Conservation (phyloP, 2,113 vertebrate genomes). For the Neoarius graeffei region DNA sequence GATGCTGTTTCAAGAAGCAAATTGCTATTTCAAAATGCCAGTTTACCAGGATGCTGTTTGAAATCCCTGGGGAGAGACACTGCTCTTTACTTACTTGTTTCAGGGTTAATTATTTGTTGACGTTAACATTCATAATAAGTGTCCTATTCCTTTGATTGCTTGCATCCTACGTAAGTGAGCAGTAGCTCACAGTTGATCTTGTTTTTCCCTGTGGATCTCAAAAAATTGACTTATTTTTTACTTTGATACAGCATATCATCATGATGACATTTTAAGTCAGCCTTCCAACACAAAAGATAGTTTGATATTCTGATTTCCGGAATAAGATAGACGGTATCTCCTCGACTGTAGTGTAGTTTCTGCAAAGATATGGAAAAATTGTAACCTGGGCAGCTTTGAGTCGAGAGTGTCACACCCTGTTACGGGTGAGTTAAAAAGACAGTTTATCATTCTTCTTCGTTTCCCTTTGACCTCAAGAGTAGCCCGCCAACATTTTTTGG, state of each 20-base stretch:
- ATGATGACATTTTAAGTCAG: not conserved
- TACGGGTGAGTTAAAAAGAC: constrained; percentile 25
- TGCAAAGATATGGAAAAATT: not conserved
- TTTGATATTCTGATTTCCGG: not conserved
- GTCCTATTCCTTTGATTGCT: no score
- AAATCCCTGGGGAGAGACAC: no score
- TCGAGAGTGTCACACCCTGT: constrained; percentile 16
- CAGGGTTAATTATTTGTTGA: no score
- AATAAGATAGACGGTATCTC: not conserved
- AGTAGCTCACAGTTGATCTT: no score
- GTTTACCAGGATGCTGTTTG: no score
- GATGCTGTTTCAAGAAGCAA: no score
- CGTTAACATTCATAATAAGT: no score
- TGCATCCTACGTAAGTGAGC: no score
- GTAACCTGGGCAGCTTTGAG: not conserved
- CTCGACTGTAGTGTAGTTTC: not conserved
- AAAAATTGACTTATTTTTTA: not conserved
- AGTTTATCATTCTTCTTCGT: constrained; percentile 19
- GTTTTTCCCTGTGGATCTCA: not conserved
- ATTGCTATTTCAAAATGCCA: no score
- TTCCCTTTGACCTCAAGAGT: not conserved
- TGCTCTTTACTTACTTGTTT: no score
- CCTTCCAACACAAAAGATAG: not conserved
- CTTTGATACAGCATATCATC: not conserved
- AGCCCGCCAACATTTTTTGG: constrained; percentile 21